Evolutionary conservation across 2,888 invertebrate species (phyloP), one percentile per base, ranked within the genome.

Genomic region (Mythimna impura): DNA sequence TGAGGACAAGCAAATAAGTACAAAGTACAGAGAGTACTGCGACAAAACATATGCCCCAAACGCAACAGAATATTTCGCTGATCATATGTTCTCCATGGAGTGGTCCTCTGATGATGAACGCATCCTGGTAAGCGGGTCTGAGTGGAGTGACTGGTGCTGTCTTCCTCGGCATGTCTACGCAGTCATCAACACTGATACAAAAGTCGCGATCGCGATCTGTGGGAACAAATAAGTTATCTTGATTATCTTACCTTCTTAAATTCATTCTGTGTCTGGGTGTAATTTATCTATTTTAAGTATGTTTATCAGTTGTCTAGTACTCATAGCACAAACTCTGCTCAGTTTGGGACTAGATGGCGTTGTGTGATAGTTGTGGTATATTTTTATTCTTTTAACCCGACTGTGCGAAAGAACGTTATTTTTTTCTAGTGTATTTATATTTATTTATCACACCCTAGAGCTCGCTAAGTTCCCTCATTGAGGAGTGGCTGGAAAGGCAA

Each of bases 1-100:
- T 17, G 6, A 47, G 1, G 3, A 63, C 43, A 0, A 43, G 43
- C 2, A 63, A 0, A 17, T 47, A 63, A 1, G 20, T 63, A 25
- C 62, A 43, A 1, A 20, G 20, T 2, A 63, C 5, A 8, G 62
- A 47, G 0, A 63, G 17, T 10, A 63, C 1, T 0, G 25, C 43
- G 1, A 63, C 25, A 43, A 63, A 63, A 25, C 25, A 20, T 22
- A 63, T 25, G 20, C 62, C 62, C 62, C 62, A 63, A 1, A 63
- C 14, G 1, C 62, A 63, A 9, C 43, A 43, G 25, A 63, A 25
- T 8, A 63, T 3, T 10, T 63, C 62, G 22, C 20, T 17, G 10
- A 47, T 3, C 43, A 25, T 9, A 20, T 43, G 22, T 17, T 43
- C 62, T 10, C 62, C 62, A 3, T 63, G 43, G 17, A 47, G 47